Base-by-base conservation (phyloP, 2,797 vertebrate species). In the Clarias fuscus region DNA sequence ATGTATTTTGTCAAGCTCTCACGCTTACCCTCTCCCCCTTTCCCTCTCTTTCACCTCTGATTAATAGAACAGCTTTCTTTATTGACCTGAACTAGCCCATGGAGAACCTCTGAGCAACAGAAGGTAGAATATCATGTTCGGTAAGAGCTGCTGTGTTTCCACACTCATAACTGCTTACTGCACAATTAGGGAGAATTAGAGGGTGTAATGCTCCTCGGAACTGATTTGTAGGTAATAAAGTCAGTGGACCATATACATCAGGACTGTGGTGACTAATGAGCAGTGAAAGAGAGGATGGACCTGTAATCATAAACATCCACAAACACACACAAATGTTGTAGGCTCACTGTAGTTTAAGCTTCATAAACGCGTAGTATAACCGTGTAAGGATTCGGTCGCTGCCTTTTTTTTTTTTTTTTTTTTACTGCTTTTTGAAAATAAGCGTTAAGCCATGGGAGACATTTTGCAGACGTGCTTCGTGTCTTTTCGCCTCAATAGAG, bases 51-150 rank as follows among this genome's bases (percentile, higher is more conserved):
- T 5, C 18, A 78, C 40, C 62, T 67, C 61, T 82, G 79, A 67
- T 82, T 67, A 82, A 48, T 48, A 67, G 40, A 82, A 53, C 61
- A 43, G 17, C 37, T 82, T 81, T 81, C 14, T 24, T 81, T 81
- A 64, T 40, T 64, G 61, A 81, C 61, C 78, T 64, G 58, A 43
- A 64, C 13, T 81, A 24, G 33, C 78, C 61, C 22, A n/a, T 64
- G 78, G 30, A 40, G 78, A 40, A 40, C 61, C 61, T 64, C 61
- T 18, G n/a, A 48, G n/a, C n/a, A 82, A 53, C n/a, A 81, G 61
- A 40, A 43, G 37, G 37, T 67, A 10, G 59, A 58, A 78, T 59
- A 78, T 78, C 76, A 61, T 37, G 56, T 61, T 22, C 43, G 13
- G 43, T 30, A 27, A 18, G 40, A 68, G 80, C 43, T 17, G 37